Evolutionary conservation across 2,888 invertebrate genomes (phyloP), one percentile per base, ranked within the genome.

Genomic region (Thera britannica): DNA sequence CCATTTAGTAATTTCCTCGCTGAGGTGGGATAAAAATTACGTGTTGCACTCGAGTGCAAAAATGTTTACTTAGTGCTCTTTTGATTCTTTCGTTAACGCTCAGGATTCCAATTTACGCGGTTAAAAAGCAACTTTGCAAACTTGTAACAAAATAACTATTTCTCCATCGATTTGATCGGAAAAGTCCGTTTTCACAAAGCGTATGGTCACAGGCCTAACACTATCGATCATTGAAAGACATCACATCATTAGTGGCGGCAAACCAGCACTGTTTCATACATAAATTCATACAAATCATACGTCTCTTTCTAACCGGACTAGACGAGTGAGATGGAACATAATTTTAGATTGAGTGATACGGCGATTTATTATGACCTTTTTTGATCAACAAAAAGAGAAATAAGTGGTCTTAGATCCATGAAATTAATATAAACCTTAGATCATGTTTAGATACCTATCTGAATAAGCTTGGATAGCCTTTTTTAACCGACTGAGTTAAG

Each of bases 171-270:
- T 23, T 49, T 49, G 3, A 49, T 49, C 2, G 12, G 2, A 46
- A 23, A 35, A 3, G 58, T 52, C 57, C 60, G 11, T 0, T 36
- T 7, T 9, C 34, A 11, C 46, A 35, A 61, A 62, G 4, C 0
- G 23, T 46, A 46, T 71, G 71, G 68, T 68, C 58, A 67, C 65
- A 46, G 44, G 5, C 8, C 46, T 59, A 41, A 58, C 67, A 61
- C 72, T 66, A 70, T 70, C 23, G 58, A 70, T 68, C 72, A 70
- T 61, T 63, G 35, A 58, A 46, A 61, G 68, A 70, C 67, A 72
- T 62, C 51, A 49, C 65, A 68, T 72, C 72, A 70, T 72, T 72
- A 72, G 72, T 62, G 67, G 58, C 58, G 56, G 65, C 65, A 58
- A 62, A 52, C 62, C 61, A 54, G 61, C 64, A 56, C 46, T 9